Percentiles rank a stretch among this genome's conserved stretches.
phyloP scores from a whole-genome alignment of 2,888 invertebrate genomes.

The Capitulum mitella region DNA sequence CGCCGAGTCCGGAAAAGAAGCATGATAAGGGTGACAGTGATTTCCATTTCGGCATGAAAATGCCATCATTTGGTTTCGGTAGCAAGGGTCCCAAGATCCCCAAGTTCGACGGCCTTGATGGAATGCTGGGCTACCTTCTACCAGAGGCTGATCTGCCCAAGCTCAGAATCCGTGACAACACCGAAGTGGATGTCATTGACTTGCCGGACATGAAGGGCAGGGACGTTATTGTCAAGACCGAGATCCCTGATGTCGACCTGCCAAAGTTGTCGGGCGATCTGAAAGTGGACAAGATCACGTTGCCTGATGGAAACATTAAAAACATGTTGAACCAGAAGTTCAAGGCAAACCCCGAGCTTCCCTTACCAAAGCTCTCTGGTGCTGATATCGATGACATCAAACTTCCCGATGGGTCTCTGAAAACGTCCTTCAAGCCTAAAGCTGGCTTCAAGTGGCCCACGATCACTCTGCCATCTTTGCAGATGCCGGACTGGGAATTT shows the following conservation, averaged over 20 bases:
- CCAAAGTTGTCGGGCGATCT: not conserved
- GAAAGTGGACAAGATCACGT: not conserved
- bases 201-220: constrained; percentile 6
- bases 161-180: not conserved
- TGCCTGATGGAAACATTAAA: not conserved
- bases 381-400: constrained; percentile 11
- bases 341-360: not conserved
- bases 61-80: not conserved
- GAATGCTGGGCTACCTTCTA: not conserved
- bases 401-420: not conserved
- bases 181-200: not conserved
- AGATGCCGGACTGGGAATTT: constrained; percentile 16
- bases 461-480: not conserved
- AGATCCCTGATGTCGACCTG: not conserved
- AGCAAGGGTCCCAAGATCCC: not conserved
- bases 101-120: constrained; percentile 3
- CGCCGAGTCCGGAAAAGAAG: too few species aligned
- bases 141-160: not conserved
- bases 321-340: constrained; percentile 16
- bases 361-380: not conserved
- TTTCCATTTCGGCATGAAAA: too few species aligned
- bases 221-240: not conserved
- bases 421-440: constrained; percentile 4
- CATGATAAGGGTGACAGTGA: too few species aligned
- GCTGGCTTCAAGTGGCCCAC: not conserved